These are phyloP conservation scores for Psococerastis gibbosa DNA, from an alignment of 2,888 invertebrate species.

Conservation along the genomic window DNA sequence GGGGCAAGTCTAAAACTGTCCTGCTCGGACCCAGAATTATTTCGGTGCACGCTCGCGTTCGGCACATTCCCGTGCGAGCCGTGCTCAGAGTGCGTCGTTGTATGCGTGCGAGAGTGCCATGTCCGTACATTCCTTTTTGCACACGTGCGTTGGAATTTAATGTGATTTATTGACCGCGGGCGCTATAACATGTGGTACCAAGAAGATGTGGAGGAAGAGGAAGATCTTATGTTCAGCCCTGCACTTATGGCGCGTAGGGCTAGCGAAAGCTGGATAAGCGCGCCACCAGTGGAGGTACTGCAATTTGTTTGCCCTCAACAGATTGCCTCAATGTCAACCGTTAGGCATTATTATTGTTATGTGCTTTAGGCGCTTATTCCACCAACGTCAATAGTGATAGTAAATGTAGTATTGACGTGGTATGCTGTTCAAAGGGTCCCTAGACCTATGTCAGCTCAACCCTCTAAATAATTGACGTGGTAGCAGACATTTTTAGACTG, in stretches of 20 bases:
- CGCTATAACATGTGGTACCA: conserved; percentile 36
- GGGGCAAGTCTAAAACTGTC: conserved; percentile 1
- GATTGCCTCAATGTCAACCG: too few relatives aligned
- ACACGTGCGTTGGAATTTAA: neutral
- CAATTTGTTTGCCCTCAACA: too few relatives aligned
- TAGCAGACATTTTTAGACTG: too few relatives aligned
- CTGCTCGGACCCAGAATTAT: conserved; percentile 1
- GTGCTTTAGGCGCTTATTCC: neutral
- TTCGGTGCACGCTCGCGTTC: neutral
- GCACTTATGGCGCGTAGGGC: conserved; percentile 70
- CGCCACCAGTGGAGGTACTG: conserved; percentile 67
- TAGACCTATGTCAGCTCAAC: too few relatives aligned
- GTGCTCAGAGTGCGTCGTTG: conserved; percentile 3
- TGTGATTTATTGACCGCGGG: neutral
- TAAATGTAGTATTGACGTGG: too few relatives aligned
- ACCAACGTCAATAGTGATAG: too few relatives aligned
- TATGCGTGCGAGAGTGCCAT: conserved; percentile 10
- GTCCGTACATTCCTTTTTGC: neutral
- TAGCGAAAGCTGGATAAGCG: conserved; percentile 77
- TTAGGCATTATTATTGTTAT: neutral
- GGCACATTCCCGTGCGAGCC: neutral
- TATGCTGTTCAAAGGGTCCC: too few relatives aligned
- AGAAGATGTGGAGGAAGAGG: conserved; percentile 63
- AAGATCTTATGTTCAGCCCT: conserved; percentile 70
- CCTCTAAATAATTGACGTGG: too few relatives aligned